Evolutionary conservation across 2,888 invertebrate species (phyloP).

Genomic region (Epinotia demarniana): DNA sequence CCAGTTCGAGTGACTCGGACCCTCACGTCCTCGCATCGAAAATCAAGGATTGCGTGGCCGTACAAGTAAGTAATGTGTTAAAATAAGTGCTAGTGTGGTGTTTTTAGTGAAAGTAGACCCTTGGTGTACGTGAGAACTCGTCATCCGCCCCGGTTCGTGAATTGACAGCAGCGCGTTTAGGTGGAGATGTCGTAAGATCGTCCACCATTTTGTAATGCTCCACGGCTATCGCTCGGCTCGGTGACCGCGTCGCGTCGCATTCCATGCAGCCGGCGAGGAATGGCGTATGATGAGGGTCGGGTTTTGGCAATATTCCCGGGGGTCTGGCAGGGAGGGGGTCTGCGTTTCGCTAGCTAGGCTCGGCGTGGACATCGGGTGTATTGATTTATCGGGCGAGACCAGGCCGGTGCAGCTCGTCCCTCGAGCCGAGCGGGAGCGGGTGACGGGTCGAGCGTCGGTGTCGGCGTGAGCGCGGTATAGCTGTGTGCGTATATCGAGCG

Average conservation of each 20-base stretch:
- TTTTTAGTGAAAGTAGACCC: conserved; percentile 83
- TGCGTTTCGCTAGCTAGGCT: conserved; percentile 69
- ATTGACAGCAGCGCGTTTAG: conserved; percentile 81
- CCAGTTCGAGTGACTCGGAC: conserved; percentile 83
- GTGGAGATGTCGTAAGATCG: conserved; percentile 86
- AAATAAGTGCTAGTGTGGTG: conserved; percentile 69
- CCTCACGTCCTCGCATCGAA: conserved; percentile 84
- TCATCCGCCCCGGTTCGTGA: conserved; percentile 82
- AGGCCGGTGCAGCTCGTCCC: conserved; percentile 78
- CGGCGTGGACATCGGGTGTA: conserved; percentile 75
- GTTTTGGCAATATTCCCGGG: conserved; percentile 78
- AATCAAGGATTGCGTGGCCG: conserved; percentile 87
- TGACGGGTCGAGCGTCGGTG: conserved; percentile 77
- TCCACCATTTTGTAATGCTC: conserved; percentile 85
- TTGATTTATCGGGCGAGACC: conserved; percentile 83
- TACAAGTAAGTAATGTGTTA: conserved; percentile 85
- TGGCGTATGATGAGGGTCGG: conserved; percentile 78
- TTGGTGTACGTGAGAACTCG: conserved; percentile 80
- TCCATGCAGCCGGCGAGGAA: conserved; percentile 80
- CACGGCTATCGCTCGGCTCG: conserved; percentile 81
- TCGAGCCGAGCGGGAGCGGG: conserved; percentile 58
- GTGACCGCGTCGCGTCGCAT: conserved; percentile 81
- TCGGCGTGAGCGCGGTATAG: conserved; percentile 77
- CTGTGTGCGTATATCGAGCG: conserved; percentile 83
- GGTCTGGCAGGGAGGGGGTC: conserved; percentile 78